Evolutionary conservation across 2,113 vertebrate genomes (phyloP).

Genomic region (Phocoena phocoena): DNA sequence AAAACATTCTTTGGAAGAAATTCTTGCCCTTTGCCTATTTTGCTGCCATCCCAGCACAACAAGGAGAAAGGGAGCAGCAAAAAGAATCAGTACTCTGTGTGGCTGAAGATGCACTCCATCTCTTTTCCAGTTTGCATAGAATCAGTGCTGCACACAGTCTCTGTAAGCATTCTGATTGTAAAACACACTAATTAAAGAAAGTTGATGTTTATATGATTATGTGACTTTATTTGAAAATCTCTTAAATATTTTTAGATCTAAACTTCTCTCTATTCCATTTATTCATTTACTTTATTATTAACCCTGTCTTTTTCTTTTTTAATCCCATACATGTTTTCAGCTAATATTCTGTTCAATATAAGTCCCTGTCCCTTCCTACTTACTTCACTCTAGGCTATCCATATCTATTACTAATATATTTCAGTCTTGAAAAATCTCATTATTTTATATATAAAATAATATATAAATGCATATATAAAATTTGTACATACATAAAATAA

Average conservation of each 20-base stretch:
- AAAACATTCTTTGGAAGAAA: neutral
- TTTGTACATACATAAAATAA: neutral
- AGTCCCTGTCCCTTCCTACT: neutral
- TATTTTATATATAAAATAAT: neutral
- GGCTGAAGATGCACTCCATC: no score
- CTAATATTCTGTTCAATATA: neutral
- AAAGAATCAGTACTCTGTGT: neutral
- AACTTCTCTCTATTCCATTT: neutral
- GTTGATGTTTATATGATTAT: neutral
- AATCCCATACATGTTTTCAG: neutral
- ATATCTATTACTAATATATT: neutral
- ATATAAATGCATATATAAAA: neutral
- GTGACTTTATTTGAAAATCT: neutral
- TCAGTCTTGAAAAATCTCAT: neutral
- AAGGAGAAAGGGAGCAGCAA: neutral
- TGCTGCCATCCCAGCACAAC: neutral
- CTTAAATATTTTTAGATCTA: neutral
- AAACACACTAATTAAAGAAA: neutral
- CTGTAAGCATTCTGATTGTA: neutral
- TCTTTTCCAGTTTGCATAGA: neutral
- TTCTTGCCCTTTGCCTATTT: neutral
- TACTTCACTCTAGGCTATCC: neutral
- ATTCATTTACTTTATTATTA: conserved; percentile 39
- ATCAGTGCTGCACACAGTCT: neutral
- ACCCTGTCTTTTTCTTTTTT: neutral